Evolutionary conservation across 2,797 vertebrate species (phyloP), one percentile per base, ranked within the genome.

Genomic region (Menidia menidia): DNA sequence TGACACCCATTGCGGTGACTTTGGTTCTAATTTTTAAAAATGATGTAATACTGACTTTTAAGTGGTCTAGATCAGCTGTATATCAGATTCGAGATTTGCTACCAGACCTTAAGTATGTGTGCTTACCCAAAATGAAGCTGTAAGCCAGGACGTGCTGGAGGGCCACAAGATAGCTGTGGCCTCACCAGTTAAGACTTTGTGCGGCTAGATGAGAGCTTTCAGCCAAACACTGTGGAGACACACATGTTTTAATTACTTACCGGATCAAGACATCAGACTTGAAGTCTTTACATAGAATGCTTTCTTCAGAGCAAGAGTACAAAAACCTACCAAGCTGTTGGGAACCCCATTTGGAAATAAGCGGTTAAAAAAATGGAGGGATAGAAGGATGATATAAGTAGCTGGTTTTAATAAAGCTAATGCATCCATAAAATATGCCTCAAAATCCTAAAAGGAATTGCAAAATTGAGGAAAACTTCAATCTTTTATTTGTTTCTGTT

Each of bases 191-290:
- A 58, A 13, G 50, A 52, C 11, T 73, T 64, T 60, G 56, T 10
- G n/a, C 54, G 62, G 71, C 39, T 45, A 10, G 68, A 82, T 75
- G 65, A 79, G 18, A 52, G 32, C 73, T 81, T 78, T 76, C 48
- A 78, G 78, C 55, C 32, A 50, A 48, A 57, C 54, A 0, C 52
- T 16, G 33, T 5, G 45, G 63, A 6, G 6, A 7, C 47, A 43
- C 19, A 4, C 4, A 1, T 18, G 15, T 0, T 25, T 19, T 31
- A 47, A 25, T 41, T 8, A 4, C 19, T 3, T 55, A 39, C 48
- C 43, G 54, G 35, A 57, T 30, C 19, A 1, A 33, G 41, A 53
- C 52, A 14, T 43, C 45, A 47, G 52, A 55, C 44, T 61, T 4
- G 59, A 45, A 63, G 18, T 75, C 48, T 66, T 52, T 19, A 44